Percentiles rank a stretch among this genome's conserved stretches.
Conservation (phyloP, 1,140 invertebrate genomes). For the Ips nitidus region DNA sequence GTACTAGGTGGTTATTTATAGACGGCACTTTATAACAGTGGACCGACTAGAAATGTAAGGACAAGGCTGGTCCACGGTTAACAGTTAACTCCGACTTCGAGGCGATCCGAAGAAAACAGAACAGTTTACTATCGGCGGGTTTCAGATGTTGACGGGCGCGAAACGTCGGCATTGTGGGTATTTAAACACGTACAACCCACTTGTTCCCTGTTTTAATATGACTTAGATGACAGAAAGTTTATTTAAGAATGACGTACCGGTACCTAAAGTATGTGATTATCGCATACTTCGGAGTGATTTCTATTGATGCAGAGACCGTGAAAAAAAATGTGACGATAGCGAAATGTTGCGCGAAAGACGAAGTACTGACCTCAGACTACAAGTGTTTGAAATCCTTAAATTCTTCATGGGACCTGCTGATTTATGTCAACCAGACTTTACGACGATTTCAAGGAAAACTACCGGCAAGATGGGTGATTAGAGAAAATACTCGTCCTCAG, state of each 20-base stretch:
- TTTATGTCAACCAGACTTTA: conserved; percentile 34
- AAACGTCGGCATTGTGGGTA: neutral
- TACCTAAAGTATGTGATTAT: neutral
- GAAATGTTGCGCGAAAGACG: conserved; percentile 25
- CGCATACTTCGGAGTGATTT: neutral
- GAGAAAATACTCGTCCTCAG: conserved; percentile 32
- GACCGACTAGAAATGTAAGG: conserved; percentile 25
- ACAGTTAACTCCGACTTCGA: conserved; percentile 32
- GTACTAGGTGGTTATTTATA: neutral
- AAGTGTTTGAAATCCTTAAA: conserved; percentile 25
- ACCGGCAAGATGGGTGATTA: conserved; percentile 42
- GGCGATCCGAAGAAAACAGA: conserved; percentile 23
- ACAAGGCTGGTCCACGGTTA: conserved; percentile 23
- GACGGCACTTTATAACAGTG: neutral
- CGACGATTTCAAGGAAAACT: conserved; percentile 26
- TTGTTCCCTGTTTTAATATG: conserved; percentile 10
- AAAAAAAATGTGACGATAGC: conserved; percentile 25
- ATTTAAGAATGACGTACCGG: neutral
- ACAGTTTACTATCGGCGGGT: conserved; percentile 30
- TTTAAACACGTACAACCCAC: conserved; percentile 8
- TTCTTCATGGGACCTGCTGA: conserved; percentile 38
- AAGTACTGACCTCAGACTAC: conserved; percentile 22
- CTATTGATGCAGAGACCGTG: neutral
- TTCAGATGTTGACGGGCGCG: conserved; percentile 4
- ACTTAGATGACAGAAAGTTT: neutral